phyloP scores from a whole-genome alignment of 2,797 vertebrate species.

The Chiroxiphia lanceolata region DNA sequence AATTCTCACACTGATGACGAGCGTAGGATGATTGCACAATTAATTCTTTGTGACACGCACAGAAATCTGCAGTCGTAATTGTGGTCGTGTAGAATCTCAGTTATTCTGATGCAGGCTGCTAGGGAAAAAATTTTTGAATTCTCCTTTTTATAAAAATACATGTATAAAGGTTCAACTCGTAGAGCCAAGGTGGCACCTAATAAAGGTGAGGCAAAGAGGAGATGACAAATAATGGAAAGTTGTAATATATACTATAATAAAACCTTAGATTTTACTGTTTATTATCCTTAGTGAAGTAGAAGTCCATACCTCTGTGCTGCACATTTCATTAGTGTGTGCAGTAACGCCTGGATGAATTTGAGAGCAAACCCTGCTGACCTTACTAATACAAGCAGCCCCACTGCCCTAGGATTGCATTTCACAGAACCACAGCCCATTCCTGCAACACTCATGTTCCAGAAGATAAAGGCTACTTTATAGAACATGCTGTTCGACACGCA shows the following conservation, averaged over 20 bases:
- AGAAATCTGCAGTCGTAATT: conserved; percentile 14
- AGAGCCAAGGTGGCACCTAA: conserved; percentile 38
- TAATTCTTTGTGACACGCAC: conserved; percentile 51
- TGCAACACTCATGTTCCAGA: conserved; percentile 31
- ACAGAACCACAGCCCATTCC: conserved; percentile 11
- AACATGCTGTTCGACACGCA: conserved; percentile 18
- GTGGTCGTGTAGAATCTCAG: neutral
- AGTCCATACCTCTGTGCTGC: conserved; percentile 6
- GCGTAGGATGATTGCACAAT: conserved; percentile 57
- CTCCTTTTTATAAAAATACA: conserved; percentile 33
- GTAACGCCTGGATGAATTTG: conserved; percentile 47
- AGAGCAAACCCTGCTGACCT: conserved; percentile 51
- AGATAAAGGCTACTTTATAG: conserved; percentile 60
- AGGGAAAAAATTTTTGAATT: conserved; percentile 14
- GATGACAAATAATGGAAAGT: conserved; percentile 62
- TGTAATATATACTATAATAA: conserved; percentile 49
- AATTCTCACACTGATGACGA: conserved; percentile 46
- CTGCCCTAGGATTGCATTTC: conserved; percentile 42
- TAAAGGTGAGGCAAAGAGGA: conserved; percentile 52
- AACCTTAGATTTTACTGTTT: conserved; percentile 55
- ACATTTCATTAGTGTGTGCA: conserved; percentile 42
- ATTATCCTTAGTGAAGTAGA: conserved; percentile 55
- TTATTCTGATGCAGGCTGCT: conserved; percentile 12
- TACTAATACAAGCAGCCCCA: conserved; percentile 27
- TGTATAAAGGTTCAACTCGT: neutral